Conservation (phyloP, 1,140 invertebrate species). For the Hyles euphorbiae region DNA sequence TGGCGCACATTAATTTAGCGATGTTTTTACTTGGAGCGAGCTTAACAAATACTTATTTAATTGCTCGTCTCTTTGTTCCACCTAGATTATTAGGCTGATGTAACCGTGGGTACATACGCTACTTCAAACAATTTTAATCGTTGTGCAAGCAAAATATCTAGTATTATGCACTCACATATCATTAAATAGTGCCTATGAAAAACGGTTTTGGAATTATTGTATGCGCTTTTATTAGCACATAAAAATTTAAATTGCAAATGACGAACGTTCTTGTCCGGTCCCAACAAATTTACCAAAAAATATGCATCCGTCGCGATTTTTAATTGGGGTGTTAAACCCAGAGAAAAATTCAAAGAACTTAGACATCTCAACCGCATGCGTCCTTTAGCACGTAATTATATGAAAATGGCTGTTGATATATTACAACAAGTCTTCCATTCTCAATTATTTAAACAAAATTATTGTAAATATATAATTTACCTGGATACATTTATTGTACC, state of each 20-base stretch:
- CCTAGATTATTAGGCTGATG: conserved; percentile 55
- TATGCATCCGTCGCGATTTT: too few relatives aligned
- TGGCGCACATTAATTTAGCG: conserved; percentile 57
- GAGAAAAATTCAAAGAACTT: too few relatives aligned
- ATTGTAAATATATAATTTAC: neutral
- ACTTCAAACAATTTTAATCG: conserved; percentile 51
- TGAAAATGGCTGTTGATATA: too few relatives aligned
- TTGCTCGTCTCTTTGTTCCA: conserved; percentile 60
- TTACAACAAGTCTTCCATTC: neutral
- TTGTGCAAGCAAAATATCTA: conserved; percentile 33
- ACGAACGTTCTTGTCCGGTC: too few relatives aligned
- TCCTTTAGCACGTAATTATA: too few relatives aligned
- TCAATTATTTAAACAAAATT: neutral
- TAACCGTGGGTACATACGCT: conserved; percentile 33
- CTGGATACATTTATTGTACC: too few relatives aligned
- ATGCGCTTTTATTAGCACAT: too few relatives aligned
- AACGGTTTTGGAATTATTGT: neutral
- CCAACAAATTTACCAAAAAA: too few relatives aligned
- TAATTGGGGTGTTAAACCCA: too few relatives aligned
- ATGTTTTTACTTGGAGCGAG: conserved; percentile 52
- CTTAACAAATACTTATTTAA: conserved; percentile 68
- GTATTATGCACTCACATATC: neutral
- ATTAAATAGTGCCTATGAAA: neutral
- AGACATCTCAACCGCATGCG: too few relatives aligned
- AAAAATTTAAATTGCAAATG: too few relatives aligned